Base-by-base conservation (phyloP, 2,113 vertebrate genomes). In the Mixornis gularis region DNA sequence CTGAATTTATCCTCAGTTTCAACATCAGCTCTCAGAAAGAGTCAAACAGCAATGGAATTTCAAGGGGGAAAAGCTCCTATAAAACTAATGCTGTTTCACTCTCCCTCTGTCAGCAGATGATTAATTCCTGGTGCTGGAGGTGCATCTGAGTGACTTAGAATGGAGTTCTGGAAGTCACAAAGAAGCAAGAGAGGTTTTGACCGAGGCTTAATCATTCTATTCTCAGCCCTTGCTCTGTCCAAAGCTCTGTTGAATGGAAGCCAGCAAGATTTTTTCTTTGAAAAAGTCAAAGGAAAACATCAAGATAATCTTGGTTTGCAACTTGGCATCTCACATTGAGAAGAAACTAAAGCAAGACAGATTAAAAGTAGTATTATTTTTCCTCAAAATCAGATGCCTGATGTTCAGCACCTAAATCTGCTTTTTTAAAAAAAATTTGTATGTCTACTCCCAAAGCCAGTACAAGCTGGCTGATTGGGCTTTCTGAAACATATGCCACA, bases 41-140 rank as follows among this genome's bases (percentile, higher is more conserved):
- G 53, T 93, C 87, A 89, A 89, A 55, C 24, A 10, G 82, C 86
- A 94, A 85, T 55, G 87, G 89, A 95, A 92, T 93, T 95, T 81
- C 79, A 88, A 89, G 51, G 58, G 89, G 60, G 43, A 48, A 83
- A 91, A 85, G 34, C 72, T 93, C 55, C 76, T 90, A 83, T 53
- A 90, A 93, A 95, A 90, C 85, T 65, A 77, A 91, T 78, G 68
- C 34, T 38, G 79, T 91, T 87, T 90, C 88, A 91, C 32, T 60
- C 58, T 92, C 44, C 46, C 43, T 87, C 65, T 93, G 89, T 92
- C 87, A 93, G 62, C 40, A 85, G 87, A 93, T 87, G 71, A 97
- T 95, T 95, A 94, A 95, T 95, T 81, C 78, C 71, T 92, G 70
- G 69, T 95, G 85, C 82, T 95, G 79, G 78, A 95, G 85, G 72